Evolutionary conservation across 2,888 invertebrate genomes (phyloP).

Genomic region (Caenorhabditis sp.): DNA sequence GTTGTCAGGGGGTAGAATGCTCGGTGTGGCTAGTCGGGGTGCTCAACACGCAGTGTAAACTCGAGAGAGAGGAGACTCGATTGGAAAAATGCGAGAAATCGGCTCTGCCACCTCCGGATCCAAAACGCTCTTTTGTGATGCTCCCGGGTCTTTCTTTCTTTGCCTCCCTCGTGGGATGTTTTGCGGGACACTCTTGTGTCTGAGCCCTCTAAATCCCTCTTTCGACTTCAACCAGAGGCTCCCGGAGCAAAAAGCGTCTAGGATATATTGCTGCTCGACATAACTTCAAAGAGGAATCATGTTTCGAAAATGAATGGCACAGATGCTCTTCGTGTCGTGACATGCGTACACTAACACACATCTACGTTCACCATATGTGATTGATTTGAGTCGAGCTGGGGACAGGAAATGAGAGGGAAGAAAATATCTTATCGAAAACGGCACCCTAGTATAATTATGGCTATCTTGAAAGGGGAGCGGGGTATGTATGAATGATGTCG

Average conservation of each 20-base stretch:
- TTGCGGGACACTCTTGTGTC: conserved; percentile 59
- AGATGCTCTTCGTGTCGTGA: conserved; percentile 47
- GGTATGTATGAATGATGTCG: neutral
- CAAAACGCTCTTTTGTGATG: conserved; percentile 16
- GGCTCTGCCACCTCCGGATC: conserved; percentile 35
- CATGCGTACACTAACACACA: conserved; percentile 6
- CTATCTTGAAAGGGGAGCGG: neutral
- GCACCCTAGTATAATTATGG: neutral
- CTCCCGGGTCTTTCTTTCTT: conserved; percentile 25
- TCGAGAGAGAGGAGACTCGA: conserved; percentile 42
- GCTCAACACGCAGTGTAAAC: conserved; percentile 63
- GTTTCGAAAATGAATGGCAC: conserved; percentile 58
- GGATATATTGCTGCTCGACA: conserved; percentile 47
- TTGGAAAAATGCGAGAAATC: conserved; percentile 62
- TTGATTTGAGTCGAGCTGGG: conserved; percentile 28
- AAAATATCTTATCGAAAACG: conserved; percentile 26
- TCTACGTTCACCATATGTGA: conserved; percentile 53
- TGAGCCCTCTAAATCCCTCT: conserved; percentile 30
- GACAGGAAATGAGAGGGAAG: conserved; percentile 34
- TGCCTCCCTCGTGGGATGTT: conserved; percentile 59
- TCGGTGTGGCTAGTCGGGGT: conserved; percentile 55
- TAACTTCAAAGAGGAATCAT: conserved; percentile 58
- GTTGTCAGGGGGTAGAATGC: conserved; percentile 65
- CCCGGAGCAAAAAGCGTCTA: conserved; percentile 52
- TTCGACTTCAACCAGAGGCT: neutral